Conservation (phyloP, 2,797 vertebrate genomes). For the Babyrousa celebensis region DNA sequence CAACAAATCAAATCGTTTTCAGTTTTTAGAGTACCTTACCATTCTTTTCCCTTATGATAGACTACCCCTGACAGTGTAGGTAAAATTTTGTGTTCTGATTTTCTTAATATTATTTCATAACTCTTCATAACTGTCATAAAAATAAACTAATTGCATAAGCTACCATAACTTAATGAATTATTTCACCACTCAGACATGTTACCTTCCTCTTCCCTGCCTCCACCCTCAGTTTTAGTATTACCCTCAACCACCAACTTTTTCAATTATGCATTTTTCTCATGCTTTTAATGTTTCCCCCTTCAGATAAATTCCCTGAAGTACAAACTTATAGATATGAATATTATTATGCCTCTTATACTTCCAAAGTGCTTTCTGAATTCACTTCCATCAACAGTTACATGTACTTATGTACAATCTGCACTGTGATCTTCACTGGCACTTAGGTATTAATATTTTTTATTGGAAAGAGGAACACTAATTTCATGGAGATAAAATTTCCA, state of each 20-base stretch:
- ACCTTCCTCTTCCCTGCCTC: neutral
- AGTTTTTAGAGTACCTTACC: neutral
- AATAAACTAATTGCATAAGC: neutral
- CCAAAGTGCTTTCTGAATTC: conserved; percentile 64
- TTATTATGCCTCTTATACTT: conserved; percentile 4
- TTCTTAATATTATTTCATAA: neutral
- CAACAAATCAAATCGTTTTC: conserved; percentile 14
- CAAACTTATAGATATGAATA: conserved; percentile 12
- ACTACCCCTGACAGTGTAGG: neutral
- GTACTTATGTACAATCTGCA: neutral
- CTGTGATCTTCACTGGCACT: neutral
- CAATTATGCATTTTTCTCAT: neutral
- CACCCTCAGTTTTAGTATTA: neutral
- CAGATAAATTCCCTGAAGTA: conserved; percentile 8
- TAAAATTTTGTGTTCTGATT: conserved; percentile 16
- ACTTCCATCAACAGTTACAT: neutral
- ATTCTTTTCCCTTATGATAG: neutral
- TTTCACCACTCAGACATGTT: neutral
- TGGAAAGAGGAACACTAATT: neutral
- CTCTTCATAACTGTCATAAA: conserved; percentile 30
- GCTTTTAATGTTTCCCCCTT: conserved; percentile 45
- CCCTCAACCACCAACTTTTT: neutral
- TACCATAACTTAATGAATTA: neutral
- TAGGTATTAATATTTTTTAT: conserved; percentile 33
- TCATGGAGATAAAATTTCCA: neutral